phyloP scores from a whole-genome alignment of 2,797 vertebrate species.

The Gymnoscopelus braueri region DNA sequence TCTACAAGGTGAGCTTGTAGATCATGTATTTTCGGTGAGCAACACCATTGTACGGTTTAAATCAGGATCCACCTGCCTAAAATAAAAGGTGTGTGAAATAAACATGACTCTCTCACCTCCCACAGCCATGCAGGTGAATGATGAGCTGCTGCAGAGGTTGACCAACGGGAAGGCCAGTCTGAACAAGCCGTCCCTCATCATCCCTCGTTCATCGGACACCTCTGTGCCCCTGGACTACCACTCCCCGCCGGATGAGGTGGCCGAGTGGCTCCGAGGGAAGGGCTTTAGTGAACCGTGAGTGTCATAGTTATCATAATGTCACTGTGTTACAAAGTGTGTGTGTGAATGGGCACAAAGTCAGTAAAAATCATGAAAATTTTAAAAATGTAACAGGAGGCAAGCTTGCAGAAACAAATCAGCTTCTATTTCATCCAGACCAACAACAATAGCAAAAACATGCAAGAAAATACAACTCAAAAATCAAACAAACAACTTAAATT shows the following conservation, averaged over 20 bases:
- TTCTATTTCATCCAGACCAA: too few species aligned
- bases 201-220: constrained; percentile 78
- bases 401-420: too few species aligned
- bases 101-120: not conserved
- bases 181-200: constrained; percentile 75
- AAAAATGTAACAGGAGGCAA: too few species aligned
- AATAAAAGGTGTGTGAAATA: not conserved
- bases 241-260: constrained; percentile 82
- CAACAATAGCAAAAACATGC: too few species aligned
- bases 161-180: constrained; percentile 78
- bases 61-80: not conserved
- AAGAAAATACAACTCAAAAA: too few species aligned
- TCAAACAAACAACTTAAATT: too few species aligned
- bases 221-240: constrained; percentile 73
- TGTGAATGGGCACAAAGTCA: too few species aligned
- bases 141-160: constrained; percentile 87
- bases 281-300: constrained; percentile 89
- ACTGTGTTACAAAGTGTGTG: not conserved
- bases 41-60: not conserved
- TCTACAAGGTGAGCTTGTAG: too few species aligned
- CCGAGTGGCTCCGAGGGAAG: constrained; percentile 86
- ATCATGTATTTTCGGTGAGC: too few species aligned
- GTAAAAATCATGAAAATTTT: too few species aligned
- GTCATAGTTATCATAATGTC: too few species aligned
- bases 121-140: constrained; percentile 83